A percentile compares a stretch with the other conserved stretches of the same genome.
These are phyloP conservation scores for Leucania comma DNA, from an alignment of 2,888 invertebrate species.

Conservation along the genomic window DNA sequence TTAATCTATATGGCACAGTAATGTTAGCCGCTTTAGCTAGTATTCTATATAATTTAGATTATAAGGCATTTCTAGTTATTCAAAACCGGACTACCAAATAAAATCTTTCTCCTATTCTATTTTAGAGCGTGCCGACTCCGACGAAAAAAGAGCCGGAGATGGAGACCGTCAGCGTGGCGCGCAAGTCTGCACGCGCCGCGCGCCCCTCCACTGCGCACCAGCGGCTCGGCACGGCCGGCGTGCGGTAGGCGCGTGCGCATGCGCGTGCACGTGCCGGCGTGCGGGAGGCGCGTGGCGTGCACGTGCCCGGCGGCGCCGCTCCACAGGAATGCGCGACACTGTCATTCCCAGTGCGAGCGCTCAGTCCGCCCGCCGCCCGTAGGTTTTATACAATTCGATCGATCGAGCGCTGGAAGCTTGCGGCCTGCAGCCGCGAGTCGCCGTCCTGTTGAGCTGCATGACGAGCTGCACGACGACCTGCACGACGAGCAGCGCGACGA, in stretches of 20 bases:
- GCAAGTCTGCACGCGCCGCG: slow-evolving; percentile 66
- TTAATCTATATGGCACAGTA: too few relatives aligned
- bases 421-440: slow-evolving; percentile 18
- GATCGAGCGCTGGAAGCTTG: slow-evolving; percentile 50
- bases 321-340: slow-evolving; percentile 35
- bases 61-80: too few relatives aligned
- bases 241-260: slow-evolving; percentile 68
- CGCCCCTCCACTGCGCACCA: slow-evolving; percentile 70
- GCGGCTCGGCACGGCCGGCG: slow-evolving; percentile 80
- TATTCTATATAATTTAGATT: too few relatives aligned
- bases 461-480: not conserved
- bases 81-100: too few relatives aligned
- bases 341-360: slow-evolving; percentile 39
- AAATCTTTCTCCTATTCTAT: not conserved
- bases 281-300: slow-evolving; percentile 70
- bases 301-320: slow-evolving; percentile 37
- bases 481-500: not conserved
- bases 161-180: slow-evolving; percentile 69
- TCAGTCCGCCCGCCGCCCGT: slow-evolving; percentile 43
- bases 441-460: not conserved
- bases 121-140: slow-evolving; percentile 72
- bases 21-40: too few relatives aligned
- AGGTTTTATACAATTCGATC: slow-evolving; percentile 58
- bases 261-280: slow-evolving; percentile 69
- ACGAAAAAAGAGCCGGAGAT: slow-evolving; percentile 75